Evolutionary conservation across 1,140 invertebrate genomes (phyloP).

Genomic region (Hermetia illucens): DNA sequence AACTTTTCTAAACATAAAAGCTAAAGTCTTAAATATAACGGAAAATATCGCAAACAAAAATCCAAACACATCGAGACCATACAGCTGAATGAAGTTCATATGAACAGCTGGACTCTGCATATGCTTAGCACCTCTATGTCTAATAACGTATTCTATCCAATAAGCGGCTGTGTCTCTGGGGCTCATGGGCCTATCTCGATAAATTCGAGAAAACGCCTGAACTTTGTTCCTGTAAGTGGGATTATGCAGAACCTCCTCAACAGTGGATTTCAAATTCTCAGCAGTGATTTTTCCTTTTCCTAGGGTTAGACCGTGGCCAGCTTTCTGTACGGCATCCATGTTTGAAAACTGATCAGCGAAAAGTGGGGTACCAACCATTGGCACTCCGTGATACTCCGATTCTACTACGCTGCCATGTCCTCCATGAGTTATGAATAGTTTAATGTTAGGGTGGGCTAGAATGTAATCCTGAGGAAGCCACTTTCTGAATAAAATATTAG

Average conservation of each 20-base stretch:
- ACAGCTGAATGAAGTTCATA: neutral
- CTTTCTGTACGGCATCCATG: constrained; percentile 17
- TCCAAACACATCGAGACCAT: constrained; percentile 1
- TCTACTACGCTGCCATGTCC: constrained; percentile 34
- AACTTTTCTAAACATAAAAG: too few species aligned
- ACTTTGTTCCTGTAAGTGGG: too few species aligned
- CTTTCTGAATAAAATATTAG: constrained; percentile 36
- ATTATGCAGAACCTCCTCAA: neutral
- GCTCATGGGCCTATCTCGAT: constrained; percentile 3
- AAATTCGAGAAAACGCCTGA: neutral
- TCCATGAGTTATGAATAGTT: constrained; percentile 28
- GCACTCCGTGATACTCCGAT: too few species aligned
- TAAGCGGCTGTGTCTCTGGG: too few species aligned
- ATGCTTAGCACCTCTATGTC: constrained; percentile 22
- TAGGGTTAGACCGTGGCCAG: neutral
- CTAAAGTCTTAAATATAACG: too few species aligned
- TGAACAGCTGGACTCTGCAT: constrained; percentile 13
- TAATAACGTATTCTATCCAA: too few species aligned
- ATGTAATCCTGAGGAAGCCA: constrained; percentile 37
- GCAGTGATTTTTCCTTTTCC: neutral
- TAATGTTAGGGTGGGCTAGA: constrained; percentile 28
- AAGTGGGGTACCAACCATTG: constrained; percentile 22
- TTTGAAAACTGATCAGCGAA: constrained; percentile 35
- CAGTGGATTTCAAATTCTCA: neutral
- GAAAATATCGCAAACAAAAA: too few species aligned